Evolutionary conservation across 2,888 invertebrate species (phyloP), one percentile per base, ranked within the genome.

Genomic region (Carabus problematicus): DNA sequence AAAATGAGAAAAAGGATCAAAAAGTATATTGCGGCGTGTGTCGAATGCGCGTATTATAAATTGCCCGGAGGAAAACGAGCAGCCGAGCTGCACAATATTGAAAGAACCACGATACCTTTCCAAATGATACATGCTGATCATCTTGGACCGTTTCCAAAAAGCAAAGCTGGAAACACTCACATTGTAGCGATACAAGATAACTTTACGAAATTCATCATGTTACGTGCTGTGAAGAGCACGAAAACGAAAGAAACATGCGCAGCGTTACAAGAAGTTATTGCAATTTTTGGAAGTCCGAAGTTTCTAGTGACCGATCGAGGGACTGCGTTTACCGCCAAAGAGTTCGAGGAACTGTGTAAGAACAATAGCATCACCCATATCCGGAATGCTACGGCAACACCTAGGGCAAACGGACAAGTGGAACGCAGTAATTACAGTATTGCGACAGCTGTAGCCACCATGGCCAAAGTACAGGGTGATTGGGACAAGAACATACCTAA

Each of bases 211-310:
- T 58, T 45, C 39, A 58, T 56, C n/a, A 45, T 64, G 18, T 45
- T 64, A 45, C 42, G 58, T 45, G 64, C 64, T 56, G 64, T 64
- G 43, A 45, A 64, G 16, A 39, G 56, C 40, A 64, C 64, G 9
- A 45, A 58, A 45, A 29, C 64, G 11, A 55, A 58, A 56, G 14
- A 56, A 58, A 42, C 42, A 56, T 64, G 64, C 16, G 18, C 19
- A 9, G 29, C 45, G n/a, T 19, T 56, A 40, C 14, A 56, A n/a
- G 58, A 64, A 39, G 6, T 62, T 7, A 62, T 52, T n/a, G 40
- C 39, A 47, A 39, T 62, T 12, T 62, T 62, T 52, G 52, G 62
- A 39, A 49, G 62, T 52, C 12, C 62, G 39, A 29, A 52, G 12
- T 49, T 29, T n/a, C 8, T 64, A 29, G 45, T 45, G 45, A 45